A percentile compares a stretch with the other conserved stretches of the same genome.
Conservation (phyloP, 2,113 vertebrate species). For the Boleophthalmus pectinirostris region DNA sequence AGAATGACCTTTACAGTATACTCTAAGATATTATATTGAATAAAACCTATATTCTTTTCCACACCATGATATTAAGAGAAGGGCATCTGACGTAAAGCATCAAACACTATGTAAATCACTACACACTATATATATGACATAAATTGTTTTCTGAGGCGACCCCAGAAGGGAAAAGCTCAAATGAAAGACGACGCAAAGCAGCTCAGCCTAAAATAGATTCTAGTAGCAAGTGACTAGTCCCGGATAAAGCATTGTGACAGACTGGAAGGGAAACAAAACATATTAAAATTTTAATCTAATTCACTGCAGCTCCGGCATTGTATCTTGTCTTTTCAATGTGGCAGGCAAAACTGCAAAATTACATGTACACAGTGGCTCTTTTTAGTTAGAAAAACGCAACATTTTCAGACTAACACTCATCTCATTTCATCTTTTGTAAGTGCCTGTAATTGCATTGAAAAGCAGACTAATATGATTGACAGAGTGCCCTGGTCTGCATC, state of each 20-base stretch:
- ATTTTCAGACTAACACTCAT: conserved; percentile 36
- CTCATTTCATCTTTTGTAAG: conserved; percentile 25
- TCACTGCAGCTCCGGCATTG: neutral
- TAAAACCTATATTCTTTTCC: neutral
- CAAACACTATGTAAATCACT: neutral
- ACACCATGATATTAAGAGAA: neutral
- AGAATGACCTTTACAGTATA: neutral
- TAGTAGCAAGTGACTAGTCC: conserved; percentile 2
- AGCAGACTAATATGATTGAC: conserved; percentile 50
- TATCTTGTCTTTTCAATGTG: neutral
- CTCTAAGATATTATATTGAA: neutral
- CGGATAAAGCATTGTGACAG: conserved; percentile 17
- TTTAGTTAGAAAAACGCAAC: conserved; percentile 17
- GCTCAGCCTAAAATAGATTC: conserved; percentile 17
- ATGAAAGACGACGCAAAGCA: neutral
- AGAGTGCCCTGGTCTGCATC: conserved; percentile 26
- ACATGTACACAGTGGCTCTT: neutral
- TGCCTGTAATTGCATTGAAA: conserved; percentile 40
- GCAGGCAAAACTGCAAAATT: neutral
- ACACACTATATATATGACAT: neutral
- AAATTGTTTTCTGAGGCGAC: neutral
- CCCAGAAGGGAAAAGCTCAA: conserved; percentile 2
- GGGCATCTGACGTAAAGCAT: neutral
- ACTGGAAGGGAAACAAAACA: conserved; percentile 16
- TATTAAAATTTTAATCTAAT: conserved; percentile 23